Percentiles rank a stretch among this genome's conserved stretches.
Evolutionary conservation across 37 sponge, comb jelly and placozoan species (phyloP).

Genomic region (Amphimedon queenslandica): DNA sequence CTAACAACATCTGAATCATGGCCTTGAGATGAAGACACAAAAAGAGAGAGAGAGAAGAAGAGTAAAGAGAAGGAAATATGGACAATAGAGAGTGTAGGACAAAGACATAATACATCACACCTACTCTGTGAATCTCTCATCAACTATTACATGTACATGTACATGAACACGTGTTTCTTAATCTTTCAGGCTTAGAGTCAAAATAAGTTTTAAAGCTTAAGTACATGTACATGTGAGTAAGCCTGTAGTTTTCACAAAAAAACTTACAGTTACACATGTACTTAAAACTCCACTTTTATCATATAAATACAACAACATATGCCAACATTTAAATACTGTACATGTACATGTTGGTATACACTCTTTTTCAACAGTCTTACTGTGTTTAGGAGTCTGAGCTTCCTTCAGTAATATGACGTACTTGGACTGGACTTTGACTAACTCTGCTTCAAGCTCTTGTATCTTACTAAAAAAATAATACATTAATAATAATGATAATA

Average conservation of each 20-base stretch:
- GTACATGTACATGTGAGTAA: not conserved
- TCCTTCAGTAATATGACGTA: constrained; percentile 52
- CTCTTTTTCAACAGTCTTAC: constrained; percentile 2
- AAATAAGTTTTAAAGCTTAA: not conserved
- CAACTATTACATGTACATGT: not conserved
- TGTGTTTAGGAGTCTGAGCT: constrained; percentile 40
- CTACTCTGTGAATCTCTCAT: not conserved
- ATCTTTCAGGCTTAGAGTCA: not conserved
- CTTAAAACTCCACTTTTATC: too few species aligned
- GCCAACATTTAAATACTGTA: constrained; percentile 10
- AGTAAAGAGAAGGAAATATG: too few species aligned
- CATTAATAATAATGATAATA: too few species aligned
- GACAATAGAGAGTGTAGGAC: not conserved
- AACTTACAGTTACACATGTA: too few species aligned
- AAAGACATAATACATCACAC: not conserved
- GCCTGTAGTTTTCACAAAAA: not conserved
- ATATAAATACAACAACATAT: too few species aligned
- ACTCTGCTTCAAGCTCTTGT: constrained; percentile 39
- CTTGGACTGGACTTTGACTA: constrained; percentile 36
- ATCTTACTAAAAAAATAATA: constrained; percentile 14
- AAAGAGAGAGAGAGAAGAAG: too few species aligned
- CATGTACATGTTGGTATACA: constrained; percentile 1
- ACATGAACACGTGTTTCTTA: not conserved
- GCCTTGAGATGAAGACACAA: constrained; percentile 3
- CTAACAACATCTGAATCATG: constrained; percentile 44